Evolutionary conservation across 2,113 vertebrate genomes (phyloP), one percentile per base, ranked within the genome.

Genomic region (Maylandia zebra): DNA sequence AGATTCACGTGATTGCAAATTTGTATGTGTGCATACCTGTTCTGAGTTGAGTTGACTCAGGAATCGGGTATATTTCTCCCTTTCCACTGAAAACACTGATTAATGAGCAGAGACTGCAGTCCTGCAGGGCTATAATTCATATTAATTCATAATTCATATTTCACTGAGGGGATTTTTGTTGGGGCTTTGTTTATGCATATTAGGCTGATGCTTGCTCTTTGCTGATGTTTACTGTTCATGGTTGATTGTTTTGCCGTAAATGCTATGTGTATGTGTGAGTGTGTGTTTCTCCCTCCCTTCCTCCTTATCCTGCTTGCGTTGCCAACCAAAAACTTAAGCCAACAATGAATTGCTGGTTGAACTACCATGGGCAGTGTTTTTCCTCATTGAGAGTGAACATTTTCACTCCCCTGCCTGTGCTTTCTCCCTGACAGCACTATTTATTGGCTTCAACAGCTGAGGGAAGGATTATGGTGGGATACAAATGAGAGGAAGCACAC

Each of bases 131-230:
- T 85, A 90, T 95, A 94, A 95, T 93, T 95, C 92, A 94, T 59
- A 83, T 86, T 83, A 89, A 93, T 93, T 94, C 89, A 94, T 94
- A 92, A 94, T 92, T 95, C 89, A 90, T 86, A 86, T 88, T 94
- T 89, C 81, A 89, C 83, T 30, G 85, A 83, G 80, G 86, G 89
- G 83, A 78, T 89, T 93, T 79, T 81, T 81, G 80, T 50, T 81
- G 83, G 82, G 50, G 78, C 74, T 90, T 91, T 93, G 89, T 94
- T 91, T 90, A 83, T 90, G 91, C 78, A 88, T 82, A 92, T 86
- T 82, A 76, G 84, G 43, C 76, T 24, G 66, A 79, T 48, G 90
- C 87, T 71, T 52, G 85, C 53, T 85, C 78, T 85, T 81, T 87
- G 86, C 88, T 59, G 61, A 83, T 85, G 87, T 90, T 94, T 87